A percentile compares a stretch with the other conserved stretches of the same genome.
phyloP scores from a whole-genome alignment of 1,140 invertebrate species.

The fruit fly (Drosophila melanogaster) region DNA sequence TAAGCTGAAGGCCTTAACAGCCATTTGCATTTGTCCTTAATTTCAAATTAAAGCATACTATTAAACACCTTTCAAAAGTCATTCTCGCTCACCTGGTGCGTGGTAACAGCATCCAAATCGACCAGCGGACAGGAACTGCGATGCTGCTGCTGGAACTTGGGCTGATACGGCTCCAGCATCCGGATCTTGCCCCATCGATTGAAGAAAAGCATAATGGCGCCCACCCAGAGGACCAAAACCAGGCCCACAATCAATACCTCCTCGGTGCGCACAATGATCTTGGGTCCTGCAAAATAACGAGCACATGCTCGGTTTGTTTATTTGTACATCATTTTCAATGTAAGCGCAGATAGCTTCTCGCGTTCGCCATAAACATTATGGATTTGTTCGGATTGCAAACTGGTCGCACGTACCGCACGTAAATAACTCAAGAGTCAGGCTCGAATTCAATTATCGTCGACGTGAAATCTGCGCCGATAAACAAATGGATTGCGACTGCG shows the following conservation, averaged over 20 bases:
- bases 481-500: conserved; percentile 16
- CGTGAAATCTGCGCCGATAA: conserved; percentile 35
- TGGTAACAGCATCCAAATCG: conserved; percentile 84
- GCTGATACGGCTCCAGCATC: conserved; percentile 96
- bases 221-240: conserved; percentile 94
- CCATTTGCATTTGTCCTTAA: too few species aligned
- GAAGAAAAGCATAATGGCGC: conserved; percentile 94
- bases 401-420: conserved; percentile 49
- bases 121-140: conserved; percentile 89
- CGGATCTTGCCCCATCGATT: conserved; percentile 96
- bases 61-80: too few species aligned
- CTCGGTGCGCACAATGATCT: conserved; percentile 89
- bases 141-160: conserved; percentile 93
- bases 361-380: conserved; percentile 3
- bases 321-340: background rate
- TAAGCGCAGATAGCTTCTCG: background rate
- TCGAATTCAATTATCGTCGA: conserved; percentile 65
- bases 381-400: conserved; percentile 24
- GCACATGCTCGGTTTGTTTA: conserved; percentile 20
- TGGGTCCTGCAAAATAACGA: conserved; percentile 85
- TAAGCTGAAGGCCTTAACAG: background rate
- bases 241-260: conserved; percentile 94
- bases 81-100: conserved; percentile 67
- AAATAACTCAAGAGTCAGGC: conserved; percentile 57
- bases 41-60: too few species aligned